A percentile compares a stretch with the other conserved stretches of the same genome.
Evolutionary conservation across 2,888 invertebrate species (phyloP).

Genomic region (Thalpophila matura): DNA sequence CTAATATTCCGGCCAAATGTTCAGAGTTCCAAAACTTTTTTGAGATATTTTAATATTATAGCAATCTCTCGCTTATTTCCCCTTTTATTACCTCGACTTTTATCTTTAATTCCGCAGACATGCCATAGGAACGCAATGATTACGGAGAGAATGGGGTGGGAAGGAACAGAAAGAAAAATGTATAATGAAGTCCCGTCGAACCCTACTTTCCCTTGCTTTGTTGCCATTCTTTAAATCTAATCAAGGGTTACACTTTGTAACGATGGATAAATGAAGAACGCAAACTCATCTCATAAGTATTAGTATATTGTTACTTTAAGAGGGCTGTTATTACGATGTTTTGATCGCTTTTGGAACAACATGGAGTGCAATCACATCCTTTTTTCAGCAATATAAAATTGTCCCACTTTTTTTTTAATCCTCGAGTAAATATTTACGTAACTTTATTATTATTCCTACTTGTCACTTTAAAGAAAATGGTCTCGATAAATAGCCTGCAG

Average conservation of each 20-base stretch:
- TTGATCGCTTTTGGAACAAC: background rate
- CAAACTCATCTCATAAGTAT: slow-evolving; percentile 3
- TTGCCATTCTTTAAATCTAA: slow-evolving; percentile 79
- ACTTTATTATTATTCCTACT: slow-evolving; percentile 8
- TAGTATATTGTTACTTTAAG: background rate
- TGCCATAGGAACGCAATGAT: slow-evolving; percentile 79
- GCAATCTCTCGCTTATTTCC: slow-evolving; percentile 76
- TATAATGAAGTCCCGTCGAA: slow-evolving; percentile 80
- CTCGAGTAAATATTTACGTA: background rate
- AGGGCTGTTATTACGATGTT: background rate
- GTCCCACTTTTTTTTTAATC: background rate
- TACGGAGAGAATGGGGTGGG: slow-evolving; percentile 73
- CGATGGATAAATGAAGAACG: slow-evolving; percentile 63
- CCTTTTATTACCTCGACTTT: slow-evolving; percentile 78
- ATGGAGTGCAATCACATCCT: background rate
- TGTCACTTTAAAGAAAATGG: background rate
- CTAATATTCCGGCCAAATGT: slow-evolving; percentile 72
- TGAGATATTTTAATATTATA: slow-evolving; percentile 76
- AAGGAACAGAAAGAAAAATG: slow-evolving; percentile 76
- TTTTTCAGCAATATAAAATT: background rate
- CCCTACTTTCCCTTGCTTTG: slow-evolving; percentile 73
- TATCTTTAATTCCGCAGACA: slow-evolving; percentile 81
- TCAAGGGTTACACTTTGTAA: slow-evolving; percentile 73
- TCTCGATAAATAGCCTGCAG: slow-evolving; percentile 3
- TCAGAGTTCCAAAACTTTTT: slow-evolving; percentile 72